Conservation (phyloP, 2,797 vertebrate genomes). For the Cyclopterus lumpus region DNA sequence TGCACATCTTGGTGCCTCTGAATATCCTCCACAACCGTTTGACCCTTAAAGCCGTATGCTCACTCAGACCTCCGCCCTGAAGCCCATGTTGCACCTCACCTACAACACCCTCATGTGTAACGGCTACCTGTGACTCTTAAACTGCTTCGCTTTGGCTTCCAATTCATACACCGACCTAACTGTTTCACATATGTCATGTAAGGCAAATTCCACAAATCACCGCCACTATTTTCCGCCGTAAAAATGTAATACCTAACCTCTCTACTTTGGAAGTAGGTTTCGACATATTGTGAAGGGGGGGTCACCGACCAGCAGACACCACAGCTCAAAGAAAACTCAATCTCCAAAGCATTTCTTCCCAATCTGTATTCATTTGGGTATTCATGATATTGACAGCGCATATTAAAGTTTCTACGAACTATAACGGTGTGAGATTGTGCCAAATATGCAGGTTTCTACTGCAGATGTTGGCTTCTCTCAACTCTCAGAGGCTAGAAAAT, state of each 20-base stretch:
- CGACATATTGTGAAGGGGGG: neutral
- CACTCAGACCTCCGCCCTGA: neutral
- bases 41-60: neutral
- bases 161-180: neutral
- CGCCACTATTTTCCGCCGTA: neutral
- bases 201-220: neutral
- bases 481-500: neutral
- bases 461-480: neutral
- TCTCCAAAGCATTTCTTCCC: neutral
- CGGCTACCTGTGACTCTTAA: neutral
- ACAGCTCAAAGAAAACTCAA: neutral
- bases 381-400: neutral
- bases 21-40: neutral
- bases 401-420: neutral
- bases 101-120: neutral
- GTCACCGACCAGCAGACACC: neutral
- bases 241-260: neutral
- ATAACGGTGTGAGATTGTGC: neutral
- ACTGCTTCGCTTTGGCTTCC: neutral
- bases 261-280: neutral
- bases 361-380: neutral
- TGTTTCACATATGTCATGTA: constrained; percentile 8
- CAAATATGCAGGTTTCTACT: neutral
- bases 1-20: neutral
- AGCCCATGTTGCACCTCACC: neutral